Conservation (phyloP, 2,888 invertebrate species). For the Cepaea hortensis region DNA sequence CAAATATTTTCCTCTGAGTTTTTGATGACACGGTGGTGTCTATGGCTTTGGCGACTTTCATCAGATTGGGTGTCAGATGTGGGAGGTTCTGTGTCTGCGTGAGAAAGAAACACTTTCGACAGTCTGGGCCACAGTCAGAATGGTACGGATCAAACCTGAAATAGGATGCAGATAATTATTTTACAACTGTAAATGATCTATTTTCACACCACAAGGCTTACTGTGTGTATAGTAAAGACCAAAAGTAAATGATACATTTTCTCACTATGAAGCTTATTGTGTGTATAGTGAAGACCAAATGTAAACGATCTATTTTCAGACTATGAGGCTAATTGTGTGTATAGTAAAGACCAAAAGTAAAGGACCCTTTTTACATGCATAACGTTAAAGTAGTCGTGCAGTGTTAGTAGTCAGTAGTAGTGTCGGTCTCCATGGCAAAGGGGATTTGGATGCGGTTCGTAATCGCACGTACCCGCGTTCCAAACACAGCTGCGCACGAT, state of each 20-base stretch:
- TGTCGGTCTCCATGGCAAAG: too few relatives aligned
- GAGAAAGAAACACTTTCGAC: neutral
- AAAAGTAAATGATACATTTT: neutral
- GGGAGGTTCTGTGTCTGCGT: neutral
- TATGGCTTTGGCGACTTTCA: neutral
- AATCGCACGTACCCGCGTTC: too few relatives aligned
- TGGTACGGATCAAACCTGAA: slow-evolving; percentile 12
- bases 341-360: neutral
- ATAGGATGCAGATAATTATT: neutral
- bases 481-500: too few relatives aligned
- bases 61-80: neutral
- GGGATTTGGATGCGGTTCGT: too few relatives aligned
- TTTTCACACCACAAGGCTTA: neutral
- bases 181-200: neutral
- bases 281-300: neutral
- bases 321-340: neutral
- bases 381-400: too few relatives aligned
- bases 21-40: neutral
- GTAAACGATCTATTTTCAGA: neutral
- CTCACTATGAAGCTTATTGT: neutral
- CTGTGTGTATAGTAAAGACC: neutral
- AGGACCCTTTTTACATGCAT: too few relatives aligned
- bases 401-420: too few relatives aligned
- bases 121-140: neutral
- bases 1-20: neutral